A percentile compares a stretch with the other conserved stretches of the same genome.
Evolutionary conservation across 1,140 invertebrate species (phyloP).

Genomic region (Arion vulgaris): DNA sequence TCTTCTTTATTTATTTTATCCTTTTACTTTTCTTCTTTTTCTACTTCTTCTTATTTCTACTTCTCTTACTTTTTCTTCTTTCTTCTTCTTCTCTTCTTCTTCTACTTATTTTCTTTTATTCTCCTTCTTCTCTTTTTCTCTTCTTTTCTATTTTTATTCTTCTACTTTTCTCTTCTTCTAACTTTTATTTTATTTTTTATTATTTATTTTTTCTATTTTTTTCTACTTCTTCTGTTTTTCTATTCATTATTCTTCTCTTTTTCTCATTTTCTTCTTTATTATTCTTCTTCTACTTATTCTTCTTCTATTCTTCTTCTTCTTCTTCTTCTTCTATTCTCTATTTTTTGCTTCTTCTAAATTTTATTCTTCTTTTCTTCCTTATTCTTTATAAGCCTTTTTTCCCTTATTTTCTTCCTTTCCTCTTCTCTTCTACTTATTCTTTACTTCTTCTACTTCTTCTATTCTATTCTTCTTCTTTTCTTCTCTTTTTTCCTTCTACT

Average conservation of each 20-base stretch:
- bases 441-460: not conserved
- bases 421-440: not conserved
- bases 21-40: not conserved
- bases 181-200: not conserved
- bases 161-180: not conserved
- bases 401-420: not conserved
- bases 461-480: not conserved
- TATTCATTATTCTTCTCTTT: not conserved
- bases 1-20: not conserved
- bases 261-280: not conserved
- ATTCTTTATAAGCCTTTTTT: not conserved
- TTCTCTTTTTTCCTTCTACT: not conserved
- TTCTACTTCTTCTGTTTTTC: not conserved
- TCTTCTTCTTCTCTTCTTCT: not conserved
- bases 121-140: not conserved
- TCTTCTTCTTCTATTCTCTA: not conserved
- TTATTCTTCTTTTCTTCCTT: not conserved
- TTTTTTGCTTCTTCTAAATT: not conserved
- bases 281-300: not conserved
- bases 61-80: not conserved
- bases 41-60: not conserved
- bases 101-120: not conserved
- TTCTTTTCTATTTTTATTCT: not conserved
- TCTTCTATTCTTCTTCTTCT: not conserved
- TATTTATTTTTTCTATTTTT: not conserved